Evolutionary conservation across 2,113 vertebrate species (phyloP).

Genomic region (Verasper variegatus): DNA sequence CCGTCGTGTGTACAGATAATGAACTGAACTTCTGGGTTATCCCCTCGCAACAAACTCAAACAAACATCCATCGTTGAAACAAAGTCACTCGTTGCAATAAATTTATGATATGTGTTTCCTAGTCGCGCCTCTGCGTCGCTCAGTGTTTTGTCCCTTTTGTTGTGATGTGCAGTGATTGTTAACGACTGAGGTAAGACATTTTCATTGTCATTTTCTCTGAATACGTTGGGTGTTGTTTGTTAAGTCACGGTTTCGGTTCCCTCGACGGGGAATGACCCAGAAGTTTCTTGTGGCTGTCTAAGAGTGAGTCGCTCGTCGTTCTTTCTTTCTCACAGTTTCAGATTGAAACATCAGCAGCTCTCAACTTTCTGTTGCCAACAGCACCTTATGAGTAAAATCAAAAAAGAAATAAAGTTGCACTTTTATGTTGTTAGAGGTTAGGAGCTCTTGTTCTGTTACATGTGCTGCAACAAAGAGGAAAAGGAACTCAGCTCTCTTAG

Average conservation of each 20-base stretch:
- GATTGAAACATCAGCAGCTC: constrained; percentile 50
- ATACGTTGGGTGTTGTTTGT: constrained; percentile 26
- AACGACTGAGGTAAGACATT: constrained; percentile 34
- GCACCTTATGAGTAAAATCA: constrained; percentile 81
- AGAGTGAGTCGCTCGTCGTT: constrained; percentile 6
- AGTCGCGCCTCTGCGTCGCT: constrained; percentile 18
- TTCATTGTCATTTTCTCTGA: constrained; percentile 21
- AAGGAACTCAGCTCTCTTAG: constrained; percentile 50
- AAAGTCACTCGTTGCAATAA: constrained; percentile 31
- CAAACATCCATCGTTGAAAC: constrained; percentile 1
- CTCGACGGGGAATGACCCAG: constrained; percentile 34
- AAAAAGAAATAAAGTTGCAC: constrained; percentile 74
- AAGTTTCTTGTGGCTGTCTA: constrained; percentile 28
- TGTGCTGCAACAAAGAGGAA: constrained; percentile 61
- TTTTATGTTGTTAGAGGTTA: constrained; percentile 68
- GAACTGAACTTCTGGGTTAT: constrained; percentile 39
- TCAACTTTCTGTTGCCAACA: constrained; percentile 75
- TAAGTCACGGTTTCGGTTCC: constrained; percentile 37
- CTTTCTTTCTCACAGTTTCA: constrained; percentile 11
- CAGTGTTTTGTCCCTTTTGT: constrained; percentile 27
- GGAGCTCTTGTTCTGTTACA: constrained; percentile 71
- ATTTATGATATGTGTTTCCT: constrained; percentile 16
- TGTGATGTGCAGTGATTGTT: constrained; percentile 18
- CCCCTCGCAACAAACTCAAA: constrained; percentile 21
- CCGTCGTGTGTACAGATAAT: background rate